phyloP scores from a whole-genome alignment of 2,113 vertebrate genomes.

The Telmatochromis sp. region DNA sequence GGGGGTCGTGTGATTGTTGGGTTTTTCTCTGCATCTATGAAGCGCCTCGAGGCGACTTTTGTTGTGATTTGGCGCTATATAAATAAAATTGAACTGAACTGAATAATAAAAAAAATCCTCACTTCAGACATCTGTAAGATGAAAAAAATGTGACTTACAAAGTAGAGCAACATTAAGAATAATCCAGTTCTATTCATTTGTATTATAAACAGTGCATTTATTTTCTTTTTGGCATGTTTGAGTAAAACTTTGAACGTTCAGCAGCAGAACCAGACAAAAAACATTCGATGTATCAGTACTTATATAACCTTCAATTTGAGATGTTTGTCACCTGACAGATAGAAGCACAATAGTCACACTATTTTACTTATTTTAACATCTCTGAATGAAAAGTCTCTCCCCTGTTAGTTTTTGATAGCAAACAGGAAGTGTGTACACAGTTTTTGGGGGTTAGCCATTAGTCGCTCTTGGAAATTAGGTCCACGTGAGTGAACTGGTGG shows the following conservation, averaged over 20 bases:
- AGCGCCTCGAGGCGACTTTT: accelerated
- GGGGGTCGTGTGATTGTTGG: accelerated
- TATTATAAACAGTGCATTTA: not conserved
- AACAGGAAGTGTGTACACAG: not conserved
- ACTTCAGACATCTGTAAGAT: not conserved
- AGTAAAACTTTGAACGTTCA: not conserved
- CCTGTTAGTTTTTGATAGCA: not conserved
- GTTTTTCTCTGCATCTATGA: accelerated
- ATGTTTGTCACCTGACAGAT: not conserved
- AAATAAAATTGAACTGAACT: not conserved
- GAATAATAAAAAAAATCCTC: not conserved
- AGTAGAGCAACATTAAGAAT: not conserved
- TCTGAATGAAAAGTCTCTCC: not conserved
- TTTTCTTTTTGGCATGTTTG: not conserved
- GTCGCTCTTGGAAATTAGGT: not conserved
- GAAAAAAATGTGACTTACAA: not conserved
- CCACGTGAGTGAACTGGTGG: accelerated
- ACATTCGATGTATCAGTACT: accelerated
- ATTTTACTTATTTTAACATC: not conserved
- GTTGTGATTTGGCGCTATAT: too few relatives aligned
- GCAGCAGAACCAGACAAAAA: not conserved
- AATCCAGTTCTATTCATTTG: not conserved
- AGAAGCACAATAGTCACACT: not conserved
- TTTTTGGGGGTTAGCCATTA: too few relatives aligned
- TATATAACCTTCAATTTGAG: not conserved